Percentiles rank a stretch among this genome's conserved stretches.
phyloP scores from a whole-genome alignment of 1,140 invertebrate species.

The Antheraea mylitta region DNA sequence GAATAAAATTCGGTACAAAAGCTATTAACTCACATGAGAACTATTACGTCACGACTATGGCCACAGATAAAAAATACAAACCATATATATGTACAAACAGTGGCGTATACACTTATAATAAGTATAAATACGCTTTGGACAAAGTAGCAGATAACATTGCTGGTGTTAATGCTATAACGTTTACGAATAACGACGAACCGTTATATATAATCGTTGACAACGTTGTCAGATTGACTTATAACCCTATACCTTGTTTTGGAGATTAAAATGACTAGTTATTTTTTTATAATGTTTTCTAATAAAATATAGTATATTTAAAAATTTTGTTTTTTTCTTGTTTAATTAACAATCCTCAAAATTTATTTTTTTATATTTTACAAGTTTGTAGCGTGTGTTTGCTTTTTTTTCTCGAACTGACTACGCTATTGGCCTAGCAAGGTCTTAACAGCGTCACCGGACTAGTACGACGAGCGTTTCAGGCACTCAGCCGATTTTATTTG shows the following conservation, averaged over 20 bases:
- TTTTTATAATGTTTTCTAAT: neutral
- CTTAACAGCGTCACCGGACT: no score
- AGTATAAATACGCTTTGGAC: slow-evolving; percentile 62
- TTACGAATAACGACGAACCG: slow-evolving; percentile 48
- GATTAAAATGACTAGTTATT: slow-evolving; percentile 30
- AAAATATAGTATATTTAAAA: neutral
- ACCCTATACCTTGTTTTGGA: slow-evolving; percentile 42
- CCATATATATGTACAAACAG: slow-evolving; percentile 45
- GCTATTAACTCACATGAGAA: slow-evolving; percentile 51
- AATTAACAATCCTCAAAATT: no score
- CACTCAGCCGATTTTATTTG: no score
- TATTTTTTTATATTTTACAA: no score
- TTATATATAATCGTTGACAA: slow-evolving; percentile 55
- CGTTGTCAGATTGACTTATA: slow-evolving; percentile 48
- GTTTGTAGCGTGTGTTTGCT: no score
- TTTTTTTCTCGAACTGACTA: no score
- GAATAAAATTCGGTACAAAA: slow-evolving; percentile 53
- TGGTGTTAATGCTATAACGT: slow-evolving; percentile 47
- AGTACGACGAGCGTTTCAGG: no score
- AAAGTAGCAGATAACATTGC: slow-evolving; percentile 44
- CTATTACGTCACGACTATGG: slow-evolving; percentile 33
- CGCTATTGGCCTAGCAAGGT: no score
- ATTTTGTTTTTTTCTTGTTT: neutral
- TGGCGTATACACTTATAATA: slow-evolving; percentile 61
- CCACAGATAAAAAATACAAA: slow-evolving; percentile 48